These are phyloP conservation scores for Machimus atricapillus DNA, from an alignment of 2,888 invertebrate species.

Conservation along the genomic window DNA sequence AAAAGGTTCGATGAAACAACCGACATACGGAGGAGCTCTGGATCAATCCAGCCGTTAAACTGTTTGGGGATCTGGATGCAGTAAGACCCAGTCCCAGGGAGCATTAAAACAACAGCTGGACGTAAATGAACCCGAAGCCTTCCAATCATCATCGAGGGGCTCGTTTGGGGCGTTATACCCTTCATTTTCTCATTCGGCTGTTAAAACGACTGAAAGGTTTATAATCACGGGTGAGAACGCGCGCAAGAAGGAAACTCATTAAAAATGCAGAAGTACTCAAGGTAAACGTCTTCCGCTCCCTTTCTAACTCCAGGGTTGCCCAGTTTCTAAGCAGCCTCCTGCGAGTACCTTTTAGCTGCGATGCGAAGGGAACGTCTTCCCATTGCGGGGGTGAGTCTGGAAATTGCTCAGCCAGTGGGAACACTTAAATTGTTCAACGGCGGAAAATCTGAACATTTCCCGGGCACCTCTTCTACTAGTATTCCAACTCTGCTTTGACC, in stretches of 20 bases:
- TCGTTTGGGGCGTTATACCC: background rate
- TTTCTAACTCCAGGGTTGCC: background rate
- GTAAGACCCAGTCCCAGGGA: background rate
- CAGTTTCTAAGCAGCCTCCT: background rate
- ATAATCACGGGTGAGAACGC: background rate
- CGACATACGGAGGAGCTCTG: background rate
- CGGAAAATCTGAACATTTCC: background rate
- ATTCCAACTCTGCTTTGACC: background rate
- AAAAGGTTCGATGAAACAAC: background rate
- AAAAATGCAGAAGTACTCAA: constrained; percentile 41
- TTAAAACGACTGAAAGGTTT: background rate
- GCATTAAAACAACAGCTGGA: constrained; percentile 31
- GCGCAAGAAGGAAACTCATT: constrained; percentile 34
- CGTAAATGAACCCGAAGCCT: constrained; percentile 7
- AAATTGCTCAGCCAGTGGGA: background rate
- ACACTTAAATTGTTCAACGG: background rate
- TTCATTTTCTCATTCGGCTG: background rate
- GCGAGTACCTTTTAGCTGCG: background rate
- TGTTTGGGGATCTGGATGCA: background rate
- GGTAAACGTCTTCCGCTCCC: constrained; percentile 12
- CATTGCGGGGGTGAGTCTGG: background rate
- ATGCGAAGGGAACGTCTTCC: background rate
- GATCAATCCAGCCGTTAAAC: background rate
- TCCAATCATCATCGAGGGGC: background rate
- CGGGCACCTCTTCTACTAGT: background rate